Conservation (phyloP, 2,888 invertebrate genomes). For the Baronia brevicornis region DNA sequence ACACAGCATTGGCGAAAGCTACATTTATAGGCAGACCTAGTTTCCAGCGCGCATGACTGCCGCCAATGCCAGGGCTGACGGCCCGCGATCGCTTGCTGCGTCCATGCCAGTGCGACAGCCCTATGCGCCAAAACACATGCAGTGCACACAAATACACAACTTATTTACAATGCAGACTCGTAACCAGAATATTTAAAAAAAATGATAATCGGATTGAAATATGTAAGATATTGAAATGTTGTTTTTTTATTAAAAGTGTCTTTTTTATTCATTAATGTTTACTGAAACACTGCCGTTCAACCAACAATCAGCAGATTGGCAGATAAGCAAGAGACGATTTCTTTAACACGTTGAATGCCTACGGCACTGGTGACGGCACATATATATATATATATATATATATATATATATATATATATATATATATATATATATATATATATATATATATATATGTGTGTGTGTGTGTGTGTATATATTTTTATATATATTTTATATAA, state of each 20-base stretch:
- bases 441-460: too few species aligned
- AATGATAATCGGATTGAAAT: too few species aligned
- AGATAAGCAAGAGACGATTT: neutral
- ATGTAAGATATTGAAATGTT: too few species aligned
- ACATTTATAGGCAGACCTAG: constrained; percentile 38
- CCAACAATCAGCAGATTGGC: too few species aligned
- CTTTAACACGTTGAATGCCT: constrained; percentile 1
- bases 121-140: constrained; percentile 28
- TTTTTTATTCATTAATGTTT: too few species aligned
- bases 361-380: neutral
- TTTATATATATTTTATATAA: too few species aligned
- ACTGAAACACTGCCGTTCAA: too few species aligned
- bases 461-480: too few species aligned
- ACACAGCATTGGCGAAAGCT: constrained; percentile 20
- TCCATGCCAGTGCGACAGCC: constrained; percentile 17
- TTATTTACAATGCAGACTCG: constrained; percentile 69
- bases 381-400: neutral
- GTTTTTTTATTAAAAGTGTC: too few species aligned
- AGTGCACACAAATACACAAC: constrained; percentile 20
- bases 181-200: too few species aligned
- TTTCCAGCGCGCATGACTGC: constrained; percentile 26
- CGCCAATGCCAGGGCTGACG: constrained; percentile 35
- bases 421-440: too few species aligned
- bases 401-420: constrained; percentile 82
- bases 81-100: constrained; percentile 44